These are phyloP conservation scores for Nymphalis urticae DNA, from an alignment of 2,888 invertebrate species.

Conservation along the genomic window DNA sequence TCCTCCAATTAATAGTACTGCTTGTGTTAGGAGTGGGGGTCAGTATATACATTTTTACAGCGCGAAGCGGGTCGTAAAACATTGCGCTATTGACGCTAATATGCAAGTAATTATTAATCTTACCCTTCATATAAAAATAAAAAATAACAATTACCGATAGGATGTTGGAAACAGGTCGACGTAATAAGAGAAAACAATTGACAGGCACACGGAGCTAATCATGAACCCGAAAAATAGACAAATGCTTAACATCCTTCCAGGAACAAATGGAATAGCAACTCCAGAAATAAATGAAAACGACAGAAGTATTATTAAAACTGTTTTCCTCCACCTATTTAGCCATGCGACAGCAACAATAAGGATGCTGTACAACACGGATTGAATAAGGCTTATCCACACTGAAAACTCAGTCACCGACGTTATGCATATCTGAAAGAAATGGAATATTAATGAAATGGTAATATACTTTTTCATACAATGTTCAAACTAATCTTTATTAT, in stretches of 20 bases:
- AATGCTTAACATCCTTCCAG: slow-evolving; percentile 5
- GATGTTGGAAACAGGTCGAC: slow-evolving; percentile 13
- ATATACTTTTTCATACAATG: too few relatives aligned
- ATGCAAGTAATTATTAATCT: neutral
- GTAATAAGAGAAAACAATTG: slow-evolving; percentile 7
- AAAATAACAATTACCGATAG: slow-evolving; percentile 5
- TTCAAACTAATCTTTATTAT: too few relatives aligned
- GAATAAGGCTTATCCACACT: neutral
- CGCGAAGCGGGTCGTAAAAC: too few relatives aligned
- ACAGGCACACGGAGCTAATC: neutral
- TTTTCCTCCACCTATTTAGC: neutral
- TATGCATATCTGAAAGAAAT: slow-evolving; percentile 7
- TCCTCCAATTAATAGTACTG: too few relatives aligned
- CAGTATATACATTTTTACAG: too few relatives aligned
- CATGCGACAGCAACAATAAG: neutral
- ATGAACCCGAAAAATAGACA: neutral
- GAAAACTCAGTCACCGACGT: neutral
- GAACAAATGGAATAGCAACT: neutral
- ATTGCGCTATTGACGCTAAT: too few relatives aligned
- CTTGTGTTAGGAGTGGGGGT: too few relatives aligned
- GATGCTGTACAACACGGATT: neutral
- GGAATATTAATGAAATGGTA: too few relatives aligned
- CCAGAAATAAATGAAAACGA: neutral
- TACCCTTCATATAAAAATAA: neutral
- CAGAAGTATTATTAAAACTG: neutral